Evolutionary conservation across 2,888 invertebrate species (phyloP).

Genomic region (Polymixis flavicincta): DNA sequence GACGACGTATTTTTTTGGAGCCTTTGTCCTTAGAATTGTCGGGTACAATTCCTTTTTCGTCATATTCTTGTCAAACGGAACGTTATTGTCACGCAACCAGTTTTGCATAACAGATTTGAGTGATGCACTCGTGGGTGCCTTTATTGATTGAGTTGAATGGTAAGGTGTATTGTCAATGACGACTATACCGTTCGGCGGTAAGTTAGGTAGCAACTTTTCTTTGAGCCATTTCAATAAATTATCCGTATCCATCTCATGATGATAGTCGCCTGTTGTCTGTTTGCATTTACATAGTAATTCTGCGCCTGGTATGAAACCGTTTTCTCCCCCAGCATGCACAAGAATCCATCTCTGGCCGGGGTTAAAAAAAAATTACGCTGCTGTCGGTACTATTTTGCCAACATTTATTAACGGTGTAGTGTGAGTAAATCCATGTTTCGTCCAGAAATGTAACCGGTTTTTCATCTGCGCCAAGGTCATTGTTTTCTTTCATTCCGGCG

Average conservation of each 20-base stretch:
- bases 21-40: not conserved
- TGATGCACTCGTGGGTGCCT: not conserved
- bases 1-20: not conserved
- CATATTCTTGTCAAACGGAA: conserved; percentile 7
- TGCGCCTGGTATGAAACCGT: not conserved
- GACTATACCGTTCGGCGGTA: not conserved
- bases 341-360: not conserved
- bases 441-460: not conserved
- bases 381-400: not conserved
- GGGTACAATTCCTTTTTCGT: not conserved
- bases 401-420: not conserved
- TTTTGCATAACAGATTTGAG: not conserved
- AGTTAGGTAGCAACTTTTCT: not conserved
- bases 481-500: conserved; percentile 37
- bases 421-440: not conserved
- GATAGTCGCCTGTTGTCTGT: not conserved
- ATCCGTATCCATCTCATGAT: conserved; percentile 1
- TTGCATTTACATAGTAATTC: not conserved
- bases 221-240: conserved; percentile 3
- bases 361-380: not conserved
- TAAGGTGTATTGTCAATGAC: conserved; percentile 6
- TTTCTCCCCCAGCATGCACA: conserved; percentile 7
- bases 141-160: not conserved
- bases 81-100: not conserved
- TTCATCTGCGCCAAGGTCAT: not conserved